phyloP scores from a whole-genome alignment of 2,888 invertebrate species.

The Macropis europaea region DNA sequence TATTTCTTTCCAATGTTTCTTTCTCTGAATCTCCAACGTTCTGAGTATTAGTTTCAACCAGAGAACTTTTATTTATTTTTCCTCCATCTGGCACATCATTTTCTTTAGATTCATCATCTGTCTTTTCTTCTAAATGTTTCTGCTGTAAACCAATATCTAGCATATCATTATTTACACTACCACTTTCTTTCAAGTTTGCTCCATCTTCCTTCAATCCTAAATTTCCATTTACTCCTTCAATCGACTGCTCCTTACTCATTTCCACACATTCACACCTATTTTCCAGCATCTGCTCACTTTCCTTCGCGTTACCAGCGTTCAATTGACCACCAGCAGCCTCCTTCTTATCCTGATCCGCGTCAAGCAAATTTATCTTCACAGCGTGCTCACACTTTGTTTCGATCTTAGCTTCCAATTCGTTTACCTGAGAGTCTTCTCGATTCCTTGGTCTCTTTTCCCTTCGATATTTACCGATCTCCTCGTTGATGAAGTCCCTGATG shows the following conservation, averaged over 20 bases:
- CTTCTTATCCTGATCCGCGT: neutral
- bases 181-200: neutral
- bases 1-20: no score
- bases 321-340: neutral
- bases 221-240: neutral
- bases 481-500: slow-evolving; percentile 81
- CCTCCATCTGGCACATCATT: no score
- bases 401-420: no score
- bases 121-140: neutral
- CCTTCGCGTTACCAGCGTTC: neutral
- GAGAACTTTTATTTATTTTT: neutral
- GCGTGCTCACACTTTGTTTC: neutral
- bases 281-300: neutral
- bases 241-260: neutral
- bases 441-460: slow-evolving; percentile 38
- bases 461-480: slow-evolving; percentile 80
- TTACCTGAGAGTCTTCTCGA: neutral
- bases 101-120: neutral
- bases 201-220: neutral
- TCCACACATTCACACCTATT: neutral
- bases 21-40: no score
- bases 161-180: no score
- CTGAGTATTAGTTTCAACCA: neutral
- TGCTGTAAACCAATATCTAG: no score
- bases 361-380: slow-evolving; percentile 3